A percentile compares a stretch with the other conserved stretches of the same genome.
Evolutionary conservation across 1,140 invertebrate species (phyloP).

Genomic region (Drosophila varians): DNA sequence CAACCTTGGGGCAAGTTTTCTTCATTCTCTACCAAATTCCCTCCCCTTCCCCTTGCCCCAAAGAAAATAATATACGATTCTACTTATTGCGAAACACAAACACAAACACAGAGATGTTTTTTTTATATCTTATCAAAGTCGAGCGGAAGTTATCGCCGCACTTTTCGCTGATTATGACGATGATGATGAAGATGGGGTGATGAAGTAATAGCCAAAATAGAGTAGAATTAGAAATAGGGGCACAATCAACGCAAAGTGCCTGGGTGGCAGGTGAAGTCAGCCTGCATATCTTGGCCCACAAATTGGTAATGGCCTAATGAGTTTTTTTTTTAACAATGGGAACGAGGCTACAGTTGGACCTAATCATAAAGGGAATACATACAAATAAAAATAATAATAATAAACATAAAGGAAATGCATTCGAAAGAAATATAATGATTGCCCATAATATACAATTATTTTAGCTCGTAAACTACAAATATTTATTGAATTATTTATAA

Average conservation of each 20-base stretch:
- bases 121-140: constrained; percentile 60
- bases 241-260: constrained; percentile 61
- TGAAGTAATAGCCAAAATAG: constrained; percentile 72
- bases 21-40: no score
- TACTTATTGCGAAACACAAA: not conserved
- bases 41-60: no score
- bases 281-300: constrained; percentile 52
- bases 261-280: constrained; percentile 32
- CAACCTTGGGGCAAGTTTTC: constrained; percentile 67
- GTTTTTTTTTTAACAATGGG: constrained; percentile 4
- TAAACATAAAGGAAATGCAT: no score
- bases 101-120: not conserved
- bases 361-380: no score
- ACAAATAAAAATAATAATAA: no score
- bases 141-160: constrained; percentile 59
- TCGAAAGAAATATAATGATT: no score
- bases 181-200: constrained; percentile 24
- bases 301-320: constrained; percentile 71
- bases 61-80: no score
- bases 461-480: no score
- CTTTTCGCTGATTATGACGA: constrained; percentile 9
- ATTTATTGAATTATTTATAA: no score
- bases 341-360: no score
- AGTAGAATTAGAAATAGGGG: constrained; percentile 48
- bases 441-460: no score